phyloP scores from a whole-genome alignment of 2,888 invertebrate species.

The Rotaria socialis region DNA sequence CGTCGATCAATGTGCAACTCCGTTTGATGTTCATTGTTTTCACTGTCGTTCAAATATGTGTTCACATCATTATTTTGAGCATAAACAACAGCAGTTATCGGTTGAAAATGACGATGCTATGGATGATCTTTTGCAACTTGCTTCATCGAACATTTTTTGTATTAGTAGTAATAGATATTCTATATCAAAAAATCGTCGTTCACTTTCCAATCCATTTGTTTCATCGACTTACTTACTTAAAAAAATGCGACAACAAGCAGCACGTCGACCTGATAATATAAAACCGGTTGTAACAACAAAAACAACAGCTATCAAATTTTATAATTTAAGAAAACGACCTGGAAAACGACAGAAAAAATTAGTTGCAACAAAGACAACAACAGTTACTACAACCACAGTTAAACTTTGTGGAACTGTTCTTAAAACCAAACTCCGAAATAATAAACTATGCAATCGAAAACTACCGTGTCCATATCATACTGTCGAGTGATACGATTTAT shows the following conservation, averaged over 20 bases:
- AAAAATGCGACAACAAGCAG: not conserved
- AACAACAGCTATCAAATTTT: constrained; percentile 9
- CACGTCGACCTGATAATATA: not conserved
- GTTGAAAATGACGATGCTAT: not conserved
- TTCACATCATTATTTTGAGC: constrained; percentile 18
- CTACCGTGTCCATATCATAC: too few relatives aligned
- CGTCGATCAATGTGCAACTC: not conserved
- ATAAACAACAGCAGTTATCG: not conserved
- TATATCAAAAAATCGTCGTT: not conserved
- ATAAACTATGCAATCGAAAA: too few relatives aligned
- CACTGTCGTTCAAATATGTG: not conserved
- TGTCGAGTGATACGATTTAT: too few relatives aligned
- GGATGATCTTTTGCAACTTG: constrained; percentile 11
- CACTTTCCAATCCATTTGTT: not conserved
- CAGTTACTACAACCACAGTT: too few relatives aligned
- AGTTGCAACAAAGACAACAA: not conserved
- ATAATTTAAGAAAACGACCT: not conserved
- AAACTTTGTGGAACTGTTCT: not conserved
- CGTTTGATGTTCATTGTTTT: not conserved
- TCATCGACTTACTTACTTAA: not conserved
- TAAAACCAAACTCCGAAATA: not conserved
- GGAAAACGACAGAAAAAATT: not conserved
- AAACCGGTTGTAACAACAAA: not conserved
- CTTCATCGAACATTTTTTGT: not conserved
- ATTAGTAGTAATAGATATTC: not conserved